A percentile compares a stretch with the other conserved stretches of the same genome.
Evolutionary conservation across 2,888 invertebrate genomes (phyloP).

Genomic region (Teinopalpus imperialis): DNA sequence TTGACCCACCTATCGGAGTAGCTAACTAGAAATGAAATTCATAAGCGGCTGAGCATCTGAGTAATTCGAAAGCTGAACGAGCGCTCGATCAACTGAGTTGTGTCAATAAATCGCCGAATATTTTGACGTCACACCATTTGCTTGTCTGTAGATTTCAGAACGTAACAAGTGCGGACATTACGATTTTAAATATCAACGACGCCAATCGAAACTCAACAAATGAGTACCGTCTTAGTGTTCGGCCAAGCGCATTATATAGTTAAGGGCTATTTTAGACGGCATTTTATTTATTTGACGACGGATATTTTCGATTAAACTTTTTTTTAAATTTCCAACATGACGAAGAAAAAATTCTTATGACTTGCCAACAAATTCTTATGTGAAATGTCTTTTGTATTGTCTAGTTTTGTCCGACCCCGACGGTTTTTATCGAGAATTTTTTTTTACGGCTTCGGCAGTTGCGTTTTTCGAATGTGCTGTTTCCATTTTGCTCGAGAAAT

Average conservation of each 20-base stretch:
- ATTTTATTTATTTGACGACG: conserved; percentile 19
- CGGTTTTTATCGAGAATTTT: conserved; percentile 31
- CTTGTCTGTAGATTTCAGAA: no score
- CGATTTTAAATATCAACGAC: no score
- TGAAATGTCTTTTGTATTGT: conserved; percentile 32
- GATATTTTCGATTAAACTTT: conserved; percentile 24
- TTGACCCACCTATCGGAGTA: conserved; percentile 30
- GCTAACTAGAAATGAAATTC: neutral
- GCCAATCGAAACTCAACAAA: no score
- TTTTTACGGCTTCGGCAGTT: no score
- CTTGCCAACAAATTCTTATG: conserved; percentile 61
- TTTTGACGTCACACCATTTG: no score
- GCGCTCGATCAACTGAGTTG: neutral
- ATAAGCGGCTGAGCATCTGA: conserved; percentile 24
- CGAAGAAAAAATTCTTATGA: conserved; percentile 37
- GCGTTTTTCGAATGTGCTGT: conserved; percentile 4
- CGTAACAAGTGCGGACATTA: no score
- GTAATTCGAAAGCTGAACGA: conserved; percentile 19
- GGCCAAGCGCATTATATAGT: conserved; percentile 1
- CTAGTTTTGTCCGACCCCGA: conserved; percentile 29
- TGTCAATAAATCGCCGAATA: no score
- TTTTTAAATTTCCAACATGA: conserved; percentile 38
- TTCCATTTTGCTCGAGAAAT: conserved; percentile 19
- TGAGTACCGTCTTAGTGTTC: no score
- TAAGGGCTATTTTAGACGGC: conserved; percentile 6